Percentiles rank a stretch among this genome's conserved stretches.
Conservation (phyloP, 30 jellyfish, hydroid and myxozoan genomes). For the Pelagia noctiluca region DNA sequence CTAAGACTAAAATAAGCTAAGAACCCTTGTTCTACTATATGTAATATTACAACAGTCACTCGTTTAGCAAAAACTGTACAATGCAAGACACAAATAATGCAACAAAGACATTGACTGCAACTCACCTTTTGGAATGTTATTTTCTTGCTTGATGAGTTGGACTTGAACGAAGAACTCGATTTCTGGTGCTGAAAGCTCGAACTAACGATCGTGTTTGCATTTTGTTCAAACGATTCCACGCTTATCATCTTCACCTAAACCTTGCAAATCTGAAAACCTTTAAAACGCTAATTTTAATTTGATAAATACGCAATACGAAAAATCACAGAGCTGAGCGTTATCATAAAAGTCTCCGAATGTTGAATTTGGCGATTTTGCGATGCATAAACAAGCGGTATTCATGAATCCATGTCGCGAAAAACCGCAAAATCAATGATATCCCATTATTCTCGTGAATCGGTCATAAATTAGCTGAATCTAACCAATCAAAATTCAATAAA, state of each 20-base stretch:
- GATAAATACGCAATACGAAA: no score
- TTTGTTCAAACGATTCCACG: constrained; percentile 36
- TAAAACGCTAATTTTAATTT: no score
- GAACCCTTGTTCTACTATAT: no score
- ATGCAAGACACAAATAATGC: no score
- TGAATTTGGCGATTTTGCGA: no score
- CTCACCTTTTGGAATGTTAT: constrained; percentile 31
- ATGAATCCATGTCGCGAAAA: not conserved
- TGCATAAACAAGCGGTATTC: constrained; percentile 1
- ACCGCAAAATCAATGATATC: constrained; percentile 2
- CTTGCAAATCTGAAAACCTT: not conserved
- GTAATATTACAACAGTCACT: no score
- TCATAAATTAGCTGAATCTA: not conserved
- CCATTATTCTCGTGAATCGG: not conserved
- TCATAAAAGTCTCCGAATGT: no score
- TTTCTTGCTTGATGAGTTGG: constrained; percentile 27
- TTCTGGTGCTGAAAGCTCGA: constrained; percentile 48
- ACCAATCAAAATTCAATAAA: constrained; percentile 11
- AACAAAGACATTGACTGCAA: no score
- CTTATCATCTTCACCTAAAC: constrained; percentile 13
- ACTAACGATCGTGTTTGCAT: constrained; percentile 41
- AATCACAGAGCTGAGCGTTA: no score
- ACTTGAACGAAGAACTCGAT: constrained; percentile 48
- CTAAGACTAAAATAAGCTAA: no score
- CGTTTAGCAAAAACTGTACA: no score